Evolutionary conservation across 2,797 vertebrate species (phyloP).

Genomic region (Centropyge bicolor): DNA sequence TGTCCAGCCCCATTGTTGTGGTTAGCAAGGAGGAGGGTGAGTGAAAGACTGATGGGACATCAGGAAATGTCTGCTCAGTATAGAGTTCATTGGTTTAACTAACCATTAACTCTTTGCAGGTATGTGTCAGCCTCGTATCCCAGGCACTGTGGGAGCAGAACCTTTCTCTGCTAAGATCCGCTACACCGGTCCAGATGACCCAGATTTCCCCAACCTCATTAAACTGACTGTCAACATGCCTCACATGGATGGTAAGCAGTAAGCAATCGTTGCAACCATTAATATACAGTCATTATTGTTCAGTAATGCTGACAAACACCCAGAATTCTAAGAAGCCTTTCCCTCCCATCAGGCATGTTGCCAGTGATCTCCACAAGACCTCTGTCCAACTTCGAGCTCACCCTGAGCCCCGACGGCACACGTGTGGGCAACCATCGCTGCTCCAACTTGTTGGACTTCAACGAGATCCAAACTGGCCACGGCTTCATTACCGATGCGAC

Average conservation of each 20-base stretch:
- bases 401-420: slow-evolving; percentile 88
- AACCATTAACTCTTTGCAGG: slow-evolving; percentile 70
- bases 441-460: slow-evolving; percentile 91
- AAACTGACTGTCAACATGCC: slow-evolving; percentile 89
- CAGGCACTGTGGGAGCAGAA: slow-evolving; percentile 89
- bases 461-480: slow-evolving; percentile 89
- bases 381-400: slow-evolving; percentile 90
- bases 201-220: slow-evolving; percentile 89
- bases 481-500: slow-evolving; percentile 89
- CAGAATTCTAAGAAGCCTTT: background rate
- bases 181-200: slow-evolving; percentile 88
- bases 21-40: slow-evolving; percentile 88
- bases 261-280: background rate
- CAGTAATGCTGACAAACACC: background rate
- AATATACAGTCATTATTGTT: background rate
- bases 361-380: slow-evolving; percentile 89
- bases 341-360: slow-evolving; percentile 84
- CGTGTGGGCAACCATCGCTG: slow-evolving; percentile 90
- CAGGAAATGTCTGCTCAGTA: background rate
- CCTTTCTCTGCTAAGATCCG: slow-evolving; percentile 90
- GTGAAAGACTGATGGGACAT: slow-evolving; percentile 20
- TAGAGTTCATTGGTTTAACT: background rate
- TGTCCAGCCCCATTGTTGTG: slow-evolving; percentile 84
- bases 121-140: slow-evolving; percentile 87
- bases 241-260: slow-evolving; percentile 88